phyloP scores from a whole-genome alignment of 2,797 vertebrate genomes.

The Chrosomus eos region DNA sequence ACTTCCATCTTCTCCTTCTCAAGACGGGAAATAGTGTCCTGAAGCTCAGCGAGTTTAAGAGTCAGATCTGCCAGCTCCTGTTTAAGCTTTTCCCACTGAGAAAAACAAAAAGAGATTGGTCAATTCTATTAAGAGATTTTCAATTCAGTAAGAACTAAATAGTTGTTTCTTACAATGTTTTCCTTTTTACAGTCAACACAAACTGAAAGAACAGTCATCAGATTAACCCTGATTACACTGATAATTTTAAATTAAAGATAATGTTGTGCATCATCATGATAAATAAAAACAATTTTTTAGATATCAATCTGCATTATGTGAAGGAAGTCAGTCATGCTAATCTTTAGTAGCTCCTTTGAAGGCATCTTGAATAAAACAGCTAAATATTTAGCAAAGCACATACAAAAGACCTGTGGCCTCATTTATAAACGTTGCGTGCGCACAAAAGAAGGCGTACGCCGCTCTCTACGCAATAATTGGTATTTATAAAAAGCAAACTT shows the following conservation, averaged over 20 bases:
- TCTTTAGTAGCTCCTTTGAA: too few species aligned
- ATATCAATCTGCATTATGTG: too few species aligned
- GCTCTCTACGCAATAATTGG: too few species aligned
- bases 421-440: too few species aligned
- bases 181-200: neutral
- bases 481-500: too few species aligned
- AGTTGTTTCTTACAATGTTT: neutral
- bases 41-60: constrained; percentile 70
- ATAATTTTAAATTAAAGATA: neutral
- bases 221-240: neutral
- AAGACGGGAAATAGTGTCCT: constrained; percentile 71
- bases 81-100: constrained; percentile 79
- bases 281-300: neutral
- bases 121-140: neutral
- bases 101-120: neutral
- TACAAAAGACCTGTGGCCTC: too few species aligned
- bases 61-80: constrained; percentile 75
- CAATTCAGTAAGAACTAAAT: neutral
- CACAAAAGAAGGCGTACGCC: too few species aligned
- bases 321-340: too few species aligned
- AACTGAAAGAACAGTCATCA: neutral
- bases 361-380: too few species aligned
- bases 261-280: neutral
- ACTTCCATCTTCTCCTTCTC: constrained; percentile 75
- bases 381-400: too few species aligned